phyloP scores from a whole-genome alignment of 2,113 vertebrate species.

The Ibidorhyncha struthersii region DNA sequence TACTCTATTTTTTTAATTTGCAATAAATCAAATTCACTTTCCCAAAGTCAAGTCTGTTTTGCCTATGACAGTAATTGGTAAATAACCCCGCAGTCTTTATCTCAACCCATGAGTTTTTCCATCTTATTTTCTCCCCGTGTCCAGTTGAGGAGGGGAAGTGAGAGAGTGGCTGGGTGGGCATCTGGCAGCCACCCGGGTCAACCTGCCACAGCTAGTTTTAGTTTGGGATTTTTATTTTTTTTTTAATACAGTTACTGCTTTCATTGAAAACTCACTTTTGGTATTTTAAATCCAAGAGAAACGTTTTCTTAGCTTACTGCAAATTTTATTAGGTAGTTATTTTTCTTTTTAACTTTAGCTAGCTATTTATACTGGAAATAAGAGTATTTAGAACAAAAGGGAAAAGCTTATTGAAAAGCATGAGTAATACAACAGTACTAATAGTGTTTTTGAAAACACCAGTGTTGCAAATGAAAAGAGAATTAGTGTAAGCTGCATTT shows the following conservation, averaged over 20 bases:
- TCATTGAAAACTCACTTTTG: neutral
- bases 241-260: neutral
- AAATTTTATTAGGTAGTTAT: neutral
- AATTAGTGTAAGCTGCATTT: slow-evolving; percentile 44
- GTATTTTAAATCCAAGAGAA: neutral
- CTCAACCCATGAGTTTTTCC: neutral
- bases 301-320: neutral
- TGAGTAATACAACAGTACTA: neutral
- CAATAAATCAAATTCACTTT: neutral
- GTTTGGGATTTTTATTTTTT: neutral
- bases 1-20: neutral
- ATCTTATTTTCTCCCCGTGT: neutral
- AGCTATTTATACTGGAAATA: neutral
- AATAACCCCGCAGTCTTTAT: neutral
- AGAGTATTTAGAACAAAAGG: neutral
- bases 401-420: neutral
- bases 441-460: neutral
- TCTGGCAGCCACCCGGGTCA: neutral
- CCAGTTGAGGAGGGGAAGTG: neutral
- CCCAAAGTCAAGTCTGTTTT: neutral
- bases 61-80: neutral
- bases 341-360: neutral
- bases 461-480: slow-evolving; percentile 1
- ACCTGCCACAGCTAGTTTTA: neutral
- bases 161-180: neutral